A percentile compares a stretch with the other conserved stretches of the same genome.
These are phyloP conservation scores for Julus scandinavius DNA, from an alignment of 2,888 invertebrate species.

Conservation along the genomic window DNA sequence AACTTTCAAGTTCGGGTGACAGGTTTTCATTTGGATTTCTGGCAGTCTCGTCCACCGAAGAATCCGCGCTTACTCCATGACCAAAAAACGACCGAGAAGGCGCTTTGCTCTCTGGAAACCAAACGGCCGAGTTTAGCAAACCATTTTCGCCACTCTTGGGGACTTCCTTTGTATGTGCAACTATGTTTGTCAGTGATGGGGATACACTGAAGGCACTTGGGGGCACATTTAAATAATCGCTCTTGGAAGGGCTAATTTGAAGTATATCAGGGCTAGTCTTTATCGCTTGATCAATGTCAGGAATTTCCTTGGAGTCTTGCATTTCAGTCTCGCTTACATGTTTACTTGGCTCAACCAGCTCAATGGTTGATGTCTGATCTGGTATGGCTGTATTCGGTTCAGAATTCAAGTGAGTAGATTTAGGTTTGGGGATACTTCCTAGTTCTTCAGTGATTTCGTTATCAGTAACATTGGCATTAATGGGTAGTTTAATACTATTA, in stretches of 20 bases:
- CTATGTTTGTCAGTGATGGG: constrained; percentile 2
- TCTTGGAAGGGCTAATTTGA: neutral
- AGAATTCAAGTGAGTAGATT: neutral
- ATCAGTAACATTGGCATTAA: neutral
- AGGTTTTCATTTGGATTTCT: neutral
- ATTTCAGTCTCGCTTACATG: neutral
- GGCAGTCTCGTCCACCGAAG: neutral
- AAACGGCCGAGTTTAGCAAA: constrained; percentile 24
- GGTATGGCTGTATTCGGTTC: neutral
- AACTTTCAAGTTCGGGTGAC: neutral
- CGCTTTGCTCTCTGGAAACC: constrained; percentile 36
- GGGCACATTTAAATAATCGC: neutral
- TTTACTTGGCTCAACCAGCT: neutral
- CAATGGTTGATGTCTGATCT: neutral
- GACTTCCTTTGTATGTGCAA: neutral
- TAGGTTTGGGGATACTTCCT: neutral
- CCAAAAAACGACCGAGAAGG: neutral
- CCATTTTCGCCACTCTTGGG: neutral
- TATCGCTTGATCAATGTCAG: neutral
- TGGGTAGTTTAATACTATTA: neutral
- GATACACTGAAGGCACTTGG: neutral
- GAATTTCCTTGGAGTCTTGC: neutral
- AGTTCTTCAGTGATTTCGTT: neutral
- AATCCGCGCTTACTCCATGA: constrained; percentile 4
- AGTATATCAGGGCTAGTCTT: neutral